These are phyloP conservation scores for Cacatua alba DNA, from an alignment of 2,113 vertebrate genomes.

Conservation along the genomic window DNA sequence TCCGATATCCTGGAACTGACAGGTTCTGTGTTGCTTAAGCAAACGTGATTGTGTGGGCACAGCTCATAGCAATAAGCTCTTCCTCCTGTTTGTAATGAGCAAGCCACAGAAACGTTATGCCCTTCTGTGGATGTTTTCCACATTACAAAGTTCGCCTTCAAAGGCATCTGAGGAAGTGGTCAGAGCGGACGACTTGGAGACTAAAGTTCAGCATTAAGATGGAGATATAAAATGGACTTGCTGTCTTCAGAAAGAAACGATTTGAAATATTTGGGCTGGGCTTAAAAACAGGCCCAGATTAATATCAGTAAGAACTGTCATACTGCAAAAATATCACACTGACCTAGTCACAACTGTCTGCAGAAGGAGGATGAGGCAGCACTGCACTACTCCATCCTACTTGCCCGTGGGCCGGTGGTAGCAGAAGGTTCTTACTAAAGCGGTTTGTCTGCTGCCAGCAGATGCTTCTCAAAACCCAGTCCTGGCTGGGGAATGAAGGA, in stretches of 20 bases:
- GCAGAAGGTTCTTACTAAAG: not conserved
- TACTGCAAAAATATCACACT: not conserved
- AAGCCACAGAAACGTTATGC: not conserved
- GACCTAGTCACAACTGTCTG: not conserved
- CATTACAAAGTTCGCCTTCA: slow-evolving; percentile 43
- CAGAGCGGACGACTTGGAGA: slow-evolving; percentile 7
- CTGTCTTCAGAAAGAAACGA: slow-evolving; percentile 21
- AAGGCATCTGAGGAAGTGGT: not conserved
- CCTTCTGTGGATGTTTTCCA: not conserved
- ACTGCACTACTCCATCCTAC: rapidly evolving
- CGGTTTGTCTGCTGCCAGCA: not conserved
- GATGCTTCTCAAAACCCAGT: not conserved
- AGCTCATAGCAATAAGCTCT: not conserved
- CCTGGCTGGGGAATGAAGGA: not conserved
- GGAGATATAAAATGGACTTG: not conserved
- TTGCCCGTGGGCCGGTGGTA: not conserved
- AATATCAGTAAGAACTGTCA: not conserved
- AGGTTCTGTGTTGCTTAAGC: not conserved
- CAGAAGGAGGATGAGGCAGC: not conserved
- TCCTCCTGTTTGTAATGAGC: not conserved
- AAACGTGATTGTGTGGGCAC: not conserved
- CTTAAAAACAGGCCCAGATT: not conserved
- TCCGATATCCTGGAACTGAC: not conserved
- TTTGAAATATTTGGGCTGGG: not conserved
- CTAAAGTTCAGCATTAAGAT: slow-evolving; percentile 36